A percentile compares a stretch with the other conserved stretches of the same genome.
Conservation (phyloP, 2,888 invertebrate genomes). For the Drosophila paramelanica region DNA sequence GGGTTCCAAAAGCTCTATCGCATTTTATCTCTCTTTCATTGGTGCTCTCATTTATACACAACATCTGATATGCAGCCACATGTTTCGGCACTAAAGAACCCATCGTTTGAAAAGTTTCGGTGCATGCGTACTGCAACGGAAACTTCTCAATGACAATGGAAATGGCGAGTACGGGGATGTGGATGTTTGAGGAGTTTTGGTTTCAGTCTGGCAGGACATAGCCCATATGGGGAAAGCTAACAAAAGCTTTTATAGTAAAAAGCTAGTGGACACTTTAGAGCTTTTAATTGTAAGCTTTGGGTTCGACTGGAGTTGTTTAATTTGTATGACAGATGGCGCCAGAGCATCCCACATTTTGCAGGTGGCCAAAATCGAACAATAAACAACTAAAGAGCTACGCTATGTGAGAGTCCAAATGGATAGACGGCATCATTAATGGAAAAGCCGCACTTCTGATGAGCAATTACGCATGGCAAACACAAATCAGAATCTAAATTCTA, state of each 20-base stretch:
- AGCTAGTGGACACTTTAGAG: neutral
- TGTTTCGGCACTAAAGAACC: constrained; percentile 43
- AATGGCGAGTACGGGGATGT: constrained; percentile 2
- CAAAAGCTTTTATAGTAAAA: constrained; percentile 27
- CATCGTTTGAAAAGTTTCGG: constrained; percentile 38
- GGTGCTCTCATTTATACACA: constrained; percentile 18
- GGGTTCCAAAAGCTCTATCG: neutral
- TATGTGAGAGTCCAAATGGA: constrained; percentile 34
- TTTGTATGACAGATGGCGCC: constrained; percentile 49
- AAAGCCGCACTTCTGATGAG: constrained; percentile 62
- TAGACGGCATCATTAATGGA: constrained; percentile 61
- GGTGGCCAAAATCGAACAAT: constrained; percentile 28
- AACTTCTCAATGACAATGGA: constrained; percentile 65
- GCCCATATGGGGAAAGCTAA: constrained; percentile 15
- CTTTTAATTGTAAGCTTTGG: constrained; percentile 6
- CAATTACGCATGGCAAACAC: constrained; percentile 76
- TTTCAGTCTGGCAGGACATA: constrained; percentile 44
- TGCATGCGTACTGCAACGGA: constrained; percentile 67
- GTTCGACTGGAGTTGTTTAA: neutral
- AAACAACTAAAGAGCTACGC: constrained; percentile 5
- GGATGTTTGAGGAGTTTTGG: constrained; percentile 10
- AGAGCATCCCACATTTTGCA: neutral
- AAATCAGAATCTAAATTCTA: constrained; percentile 66
- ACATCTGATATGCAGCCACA: constrained; percentile 70
- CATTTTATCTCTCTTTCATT: neutral